Evolutionary conservation across 2,797 vertebrate genomes (phyloP), one percentile per base, ranked within the genome.

Genomic region (Thalassophryne amazonica): DNA sequence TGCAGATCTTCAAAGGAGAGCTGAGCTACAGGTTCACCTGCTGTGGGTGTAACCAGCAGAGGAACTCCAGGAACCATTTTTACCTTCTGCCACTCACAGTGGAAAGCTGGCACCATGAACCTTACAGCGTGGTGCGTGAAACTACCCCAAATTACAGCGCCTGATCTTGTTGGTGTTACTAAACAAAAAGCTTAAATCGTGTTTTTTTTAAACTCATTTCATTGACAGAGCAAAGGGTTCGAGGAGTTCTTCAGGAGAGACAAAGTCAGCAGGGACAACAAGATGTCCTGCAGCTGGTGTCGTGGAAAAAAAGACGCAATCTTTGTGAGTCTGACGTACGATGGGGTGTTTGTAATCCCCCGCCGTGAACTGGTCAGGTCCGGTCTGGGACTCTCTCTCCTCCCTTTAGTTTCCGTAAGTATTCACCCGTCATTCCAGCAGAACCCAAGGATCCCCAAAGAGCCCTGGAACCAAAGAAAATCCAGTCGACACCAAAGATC

Each of bases 251-350:
- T 88, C 18, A 42, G 50, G 6, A 4, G 5, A 23, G 57, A 74
- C 15, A 57, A 8, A 15, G 25, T 88, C 40, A 23, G 25, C 3
- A 61, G 65, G 13, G 81, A 86, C 1, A 72, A 92, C 57, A 66
- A 66, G 75, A 35, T 90, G 28, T 89, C 78, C 64, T 92, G 89
- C 66, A 50, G 24, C 6, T 0, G 0, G 0, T 92, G 90, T 54
- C 5, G 62, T 0, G 1, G 39, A 10, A 89, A 89, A 64, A 56
- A 41, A 50, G 69, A 86, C 29, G 78, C 85, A 17, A 2, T 55
- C 11, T 60, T 72, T 14, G 90, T 92, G 10, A 84, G 90, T 0
- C 1, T 25, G 14, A 3, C 5, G 5, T 1, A 0, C 14, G 8
- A 5, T 3, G 1, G 6, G 0, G n/a, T n/a, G n/a, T n/a, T n/a